A percentile compares a stretch with the other conserved stretches of the same genome.
Evolutionary conservation across 1,140 invertebrate genomes (phyloP).

Genomic region (Stenopsyche tienmushanensis): DNA sequence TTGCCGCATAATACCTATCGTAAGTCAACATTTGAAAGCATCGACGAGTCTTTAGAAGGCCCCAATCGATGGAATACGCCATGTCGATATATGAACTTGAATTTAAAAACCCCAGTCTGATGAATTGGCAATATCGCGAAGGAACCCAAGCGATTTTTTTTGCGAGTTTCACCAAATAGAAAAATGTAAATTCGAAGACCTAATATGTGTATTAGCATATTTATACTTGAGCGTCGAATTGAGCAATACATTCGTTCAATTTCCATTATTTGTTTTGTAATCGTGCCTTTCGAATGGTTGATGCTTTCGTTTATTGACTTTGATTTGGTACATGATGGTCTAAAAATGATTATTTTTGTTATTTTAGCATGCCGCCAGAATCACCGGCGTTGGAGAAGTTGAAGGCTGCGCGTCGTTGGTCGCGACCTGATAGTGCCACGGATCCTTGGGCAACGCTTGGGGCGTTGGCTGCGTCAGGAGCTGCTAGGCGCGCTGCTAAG

Average conservation of each 20-base stretch:
- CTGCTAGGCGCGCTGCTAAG: slow-evolving; percentile 9
- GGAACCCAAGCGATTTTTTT: too few relatives aligned
- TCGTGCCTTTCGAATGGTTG: neutral
- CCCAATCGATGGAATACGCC: too few relatives aligned
- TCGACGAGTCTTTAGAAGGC: too few relatives aligned
- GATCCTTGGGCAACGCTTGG: slow-evolving; percentile 34
- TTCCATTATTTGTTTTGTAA: neutral
- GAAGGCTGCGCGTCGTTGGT: slow-evolving; percentile 26
- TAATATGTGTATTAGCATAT: too few relatives aligned
- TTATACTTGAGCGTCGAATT: neutral
- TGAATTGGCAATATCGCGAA: too few relatives aligned
- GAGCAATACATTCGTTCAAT: neutral
- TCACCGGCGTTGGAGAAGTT: slow-evolving; percentile 33
- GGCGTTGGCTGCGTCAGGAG: neutral
- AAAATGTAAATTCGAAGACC: neutral
- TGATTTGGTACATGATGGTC: neutral
- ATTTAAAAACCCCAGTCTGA: too few relatives aligned
- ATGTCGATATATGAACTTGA: too few relatives aligned
- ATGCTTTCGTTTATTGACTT: too few relatives aligned
- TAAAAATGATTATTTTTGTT: neutral
- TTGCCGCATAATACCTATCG: too few relatives aligned
- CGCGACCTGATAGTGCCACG: slow-evolving; percentile 30
- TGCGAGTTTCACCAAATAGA: too few relatives aligned
- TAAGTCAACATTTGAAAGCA: too few relatives aligned
- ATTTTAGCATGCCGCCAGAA: slow-evolving; percentile 28